Evolutionary conservation across 2,797 vertebrate species (phyloP).

Genomic region (Sebastiscus tertius): DNA sequence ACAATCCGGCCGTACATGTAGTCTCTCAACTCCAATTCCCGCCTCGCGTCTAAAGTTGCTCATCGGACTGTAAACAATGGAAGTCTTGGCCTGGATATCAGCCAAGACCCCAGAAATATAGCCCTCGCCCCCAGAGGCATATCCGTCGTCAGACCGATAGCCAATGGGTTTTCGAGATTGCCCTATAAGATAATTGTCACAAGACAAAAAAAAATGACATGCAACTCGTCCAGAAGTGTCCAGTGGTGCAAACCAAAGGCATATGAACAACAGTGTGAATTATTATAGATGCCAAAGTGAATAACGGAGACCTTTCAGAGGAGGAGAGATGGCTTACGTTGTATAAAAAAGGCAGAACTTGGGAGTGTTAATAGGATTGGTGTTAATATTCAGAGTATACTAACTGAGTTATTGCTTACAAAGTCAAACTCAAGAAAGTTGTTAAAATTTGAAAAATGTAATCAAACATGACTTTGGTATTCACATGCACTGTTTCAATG

Average conservation of each 20-base stretch:
- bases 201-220: background rate
- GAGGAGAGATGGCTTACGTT: background rate
- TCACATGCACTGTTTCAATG: background rate
- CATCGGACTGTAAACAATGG: too few species aligned
- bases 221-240: background rate
- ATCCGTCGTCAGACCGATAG: too few species aligned
- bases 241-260: background rate
- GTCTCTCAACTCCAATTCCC: rapidly evolving
- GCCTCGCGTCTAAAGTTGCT: too few species aligned
- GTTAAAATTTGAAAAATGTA: background rate
- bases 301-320: background rate
- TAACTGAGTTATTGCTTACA: background rate
- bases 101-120: rapidly evolving
- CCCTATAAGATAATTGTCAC: background rate
- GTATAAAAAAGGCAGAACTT: background rate
- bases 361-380: background rate
- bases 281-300: background rate
- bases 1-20: rapidly evolving
- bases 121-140: too few species aligned
- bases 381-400: background rate
- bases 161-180: too few species aligned
- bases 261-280: background rate
- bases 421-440: slow-evolving; percentile 3
- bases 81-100: too few species aligned
- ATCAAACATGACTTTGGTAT: background rate